Conservation (phyloP, 2,113 vertebrate species). For the Lynx canadensis region DNA sequence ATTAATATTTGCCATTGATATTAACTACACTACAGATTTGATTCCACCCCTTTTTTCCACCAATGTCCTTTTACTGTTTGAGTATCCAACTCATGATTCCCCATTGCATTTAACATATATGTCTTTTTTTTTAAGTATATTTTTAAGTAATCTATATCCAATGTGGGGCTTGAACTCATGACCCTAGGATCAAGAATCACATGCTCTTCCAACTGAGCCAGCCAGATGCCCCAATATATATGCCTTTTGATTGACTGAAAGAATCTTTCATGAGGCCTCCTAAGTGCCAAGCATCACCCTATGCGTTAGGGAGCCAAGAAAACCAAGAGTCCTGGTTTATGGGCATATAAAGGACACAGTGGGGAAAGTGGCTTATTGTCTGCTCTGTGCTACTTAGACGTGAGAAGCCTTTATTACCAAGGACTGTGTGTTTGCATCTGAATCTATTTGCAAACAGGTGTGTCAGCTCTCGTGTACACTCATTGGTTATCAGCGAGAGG, state of each 20-base stretch:
- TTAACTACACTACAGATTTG: background rate
- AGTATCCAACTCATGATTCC: background rate
- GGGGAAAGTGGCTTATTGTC: background rate
- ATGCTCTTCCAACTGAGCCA: background rate
- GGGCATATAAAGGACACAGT: rapidly evolving
- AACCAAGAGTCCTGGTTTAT: background rate
- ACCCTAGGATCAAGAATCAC: background rate
- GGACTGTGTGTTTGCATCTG: background rate
- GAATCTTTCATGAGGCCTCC: background rate
- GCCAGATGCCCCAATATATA: background rate
- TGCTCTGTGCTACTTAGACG: background rate
- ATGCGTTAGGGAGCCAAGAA: background rate
- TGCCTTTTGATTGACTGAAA: background rate
- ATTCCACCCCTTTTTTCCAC: background rate
- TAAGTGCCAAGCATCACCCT: background rate
- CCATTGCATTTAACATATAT: background rate
- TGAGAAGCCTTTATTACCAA: background rate
- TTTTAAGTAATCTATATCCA: background rate
- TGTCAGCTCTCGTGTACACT: background rate
- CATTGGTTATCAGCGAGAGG: background rate
- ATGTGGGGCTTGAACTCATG: background rate
- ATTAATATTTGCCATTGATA: background rate
- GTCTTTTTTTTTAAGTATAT: background rate
- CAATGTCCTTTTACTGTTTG: background rate
- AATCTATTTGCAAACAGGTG: background rate